A percentile compares a stretch with the other conserved stretches of the same genome.
Conservation (phyloP, 2,113 vertebrate species). For the Chitala chitala region DNA sequence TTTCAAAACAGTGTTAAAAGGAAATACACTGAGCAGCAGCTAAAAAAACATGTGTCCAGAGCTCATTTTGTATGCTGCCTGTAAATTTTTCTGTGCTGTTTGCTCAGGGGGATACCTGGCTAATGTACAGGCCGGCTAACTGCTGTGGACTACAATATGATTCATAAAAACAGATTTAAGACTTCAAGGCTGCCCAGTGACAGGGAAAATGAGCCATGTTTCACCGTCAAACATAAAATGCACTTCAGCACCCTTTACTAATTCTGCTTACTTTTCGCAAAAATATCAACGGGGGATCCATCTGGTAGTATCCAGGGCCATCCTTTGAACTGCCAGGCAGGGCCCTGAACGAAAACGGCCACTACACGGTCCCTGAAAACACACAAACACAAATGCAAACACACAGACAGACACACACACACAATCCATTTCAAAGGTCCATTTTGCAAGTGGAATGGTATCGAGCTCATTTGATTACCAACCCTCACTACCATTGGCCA, state of each 20-base stretch:
- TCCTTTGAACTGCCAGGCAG: constrained; percentile 98
- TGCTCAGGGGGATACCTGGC: background rate
- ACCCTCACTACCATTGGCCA: background rate
- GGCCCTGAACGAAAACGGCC: constrained; percentile 94
- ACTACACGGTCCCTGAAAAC: constrained; percentile 88
- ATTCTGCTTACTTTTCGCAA: constrained; percentile 86
- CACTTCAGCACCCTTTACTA: background rate
- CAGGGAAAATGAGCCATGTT: background rate
- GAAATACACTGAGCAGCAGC: background rate
- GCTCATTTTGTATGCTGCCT: background rate
- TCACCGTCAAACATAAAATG: background rate
- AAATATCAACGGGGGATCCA: constrained; percentile 96
- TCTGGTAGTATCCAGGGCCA: constrained; percentile 97
- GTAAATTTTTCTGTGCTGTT: background rate
- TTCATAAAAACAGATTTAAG: background rate
- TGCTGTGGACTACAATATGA: background rate
- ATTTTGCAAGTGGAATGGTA: background rate
- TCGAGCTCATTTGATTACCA: background rate
- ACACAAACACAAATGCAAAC: constrained; percentile 4
- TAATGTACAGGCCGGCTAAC: background rate
- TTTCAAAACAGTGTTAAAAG: background rate
- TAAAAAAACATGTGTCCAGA: too few relatives aligned
- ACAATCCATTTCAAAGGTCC: background rate
- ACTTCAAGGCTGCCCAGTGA: background rate
- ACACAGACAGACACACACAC: background rate